A percentile compares a stretch with the other conserved stretches of the same genome.
Conservation (phyloP, 2,113 vertebrate species). For the Pipra filicauda region DNA sequence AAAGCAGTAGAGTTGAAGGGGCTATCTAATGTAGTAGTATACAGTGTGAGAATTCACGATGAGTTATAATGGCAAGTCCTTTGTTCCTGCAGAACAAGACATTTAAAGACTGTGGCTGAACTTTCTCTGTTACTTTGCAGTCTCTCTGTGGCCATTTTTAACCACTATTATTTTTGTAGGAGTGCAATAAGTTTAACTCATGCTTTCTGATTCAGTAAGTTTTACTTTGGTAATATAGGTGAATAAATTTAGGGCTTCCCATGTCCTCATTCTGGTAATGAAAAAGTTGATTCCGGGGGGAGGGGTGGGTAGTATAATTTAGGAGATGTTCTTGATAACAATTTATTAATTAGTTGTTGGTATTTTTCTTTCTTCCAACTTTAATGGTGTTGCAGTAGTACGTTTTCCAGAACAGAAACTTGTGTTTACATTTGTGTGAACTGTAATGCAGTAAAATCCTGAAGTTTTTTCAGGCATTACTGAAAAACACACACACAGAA, state of each 20-base stretch:
- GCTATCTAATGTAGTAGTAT: neutral
- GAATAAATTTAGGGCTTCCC: neutral
- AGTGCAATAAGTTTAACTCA: neutral
- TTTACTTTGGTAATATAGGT: neutral
- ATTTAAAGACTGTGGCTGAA: neutral
- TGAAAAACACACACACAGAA: neutral
- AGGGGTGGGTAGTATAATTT: neutral
- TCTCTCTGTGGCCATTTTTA: neutral
- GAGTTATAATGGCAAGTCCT: neutral
- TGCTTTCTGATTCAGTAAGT: neutral
- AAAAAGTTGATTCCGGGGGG: neutral
- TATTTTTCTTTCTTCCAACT: neutral
- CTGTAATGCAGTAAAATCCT: neutral
- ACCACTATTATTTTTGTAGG: neutral
- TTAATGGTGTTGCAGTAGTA: neutral
- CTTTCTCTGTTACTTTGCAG: neutral
- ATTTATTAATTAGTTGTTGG: neutral
- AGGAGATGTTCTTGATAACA: neutral
- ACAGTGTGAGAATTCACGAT: neutral
- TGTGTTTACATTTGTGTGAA: neutral
- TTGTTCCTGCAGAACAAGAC: neutral
- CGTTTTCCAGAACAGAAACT: neutral
- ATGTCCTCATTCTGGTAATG: neutral
- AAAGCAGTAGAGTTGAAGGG: neutral
- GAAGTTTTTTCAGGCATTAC: neutral